These are phyloP conservation scores for Taxidea taxus DNA, from an alignment of 2,113 vertebrate species.

Conservation along the genomic window DNA sequence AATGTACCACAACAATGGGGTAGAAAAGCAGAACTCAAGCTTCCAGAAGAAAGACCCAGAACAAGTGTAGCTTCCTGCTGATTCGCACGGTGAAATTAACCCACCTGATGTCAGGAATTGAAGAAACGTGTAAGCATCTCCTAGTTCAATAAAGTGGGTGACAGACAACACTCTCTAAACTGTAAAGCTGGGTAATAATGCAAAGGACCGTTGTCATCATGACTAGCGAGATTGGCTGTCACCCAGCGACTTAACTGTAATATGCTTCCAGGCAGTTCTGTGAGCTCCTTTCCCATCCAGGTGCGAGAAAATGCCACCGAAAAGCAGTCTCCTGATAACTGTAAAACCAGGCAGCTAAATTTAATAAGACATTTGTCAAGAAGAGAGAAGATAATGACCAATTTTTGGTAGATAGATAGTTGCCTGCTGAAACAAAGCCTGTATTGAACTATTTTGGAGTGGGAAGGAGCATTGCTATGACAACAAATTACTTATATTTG, in stretches of 20 bases:
- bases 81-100: background rate
- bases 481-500: constrained; percentile 77
- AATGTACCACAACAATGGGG: background rate
- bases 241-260: constrained; percentile 27
- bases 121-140: background rate
- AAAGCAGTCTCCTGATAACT: constrained; percentile 40
- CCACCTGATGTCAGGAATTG: background rate
- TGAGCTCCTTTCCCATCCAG: constrained; percentile 30
- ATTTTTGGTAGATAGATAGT: constrained; percentile 65
- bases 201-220: constrained; percentile 42
- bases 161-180: constrained; percentile 30
- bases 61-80: background rate
- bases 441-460: constrained; percentile 69
- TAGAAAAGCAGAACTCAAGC: constrained; percentile 18
- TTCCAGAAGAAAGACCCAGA: background rate
- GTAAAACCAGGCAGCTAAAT: constrained; percentile 58
- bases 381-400: constrained; percentile 66
- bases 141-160: background rate
- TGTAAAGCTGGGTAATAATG: constrained; percentile 53
- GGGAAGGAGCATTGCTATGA: constrained; percentile 68
- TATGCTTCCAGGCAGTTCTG: constrained; percentile 46
- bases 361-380: constrained; percentile 68
- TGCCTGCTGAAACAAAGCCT: constrained; percentile 67
- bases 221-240: constrained; percentile 52
- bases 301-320: constrained; percentile 49